A percentile compares a stretch with the other conserved stretches of the same genome.
Conservation (phyloP, 2,113 vertebrate genomes). For the Nansenia antarctica region DNA sequence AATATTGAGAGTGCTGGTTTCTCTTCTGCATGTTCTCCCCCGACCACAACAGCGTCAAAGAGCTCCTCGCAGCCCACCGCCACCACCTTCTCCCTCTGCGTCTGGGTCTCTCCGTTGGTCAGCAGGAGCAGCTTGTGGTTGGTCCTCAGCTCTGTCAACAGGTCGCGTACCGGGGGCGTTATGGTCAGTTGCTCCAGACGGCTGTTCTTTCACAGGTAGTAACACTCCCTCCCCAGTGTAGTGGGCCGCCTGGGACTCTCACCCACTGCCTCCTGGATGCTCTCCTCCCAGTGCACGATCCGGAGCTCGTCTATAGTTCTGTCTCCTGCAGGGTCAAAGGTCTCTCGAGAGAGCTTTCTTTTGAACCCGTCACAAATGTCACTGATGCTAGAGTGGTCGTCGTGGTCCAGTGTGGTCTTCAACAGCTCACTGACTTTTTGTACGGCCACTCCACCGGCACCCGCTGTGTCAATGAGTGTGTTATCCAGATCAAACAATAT, state of each 20-base stretch:
- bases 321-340: slow-evolving; percentile 68
- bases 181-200: slow-evolving; percentile 82
- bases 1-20: slow-evolving; percentile 91
- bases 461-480: too few species aligned
- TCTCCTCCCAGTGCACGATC: slow-evolving; percentile 87
- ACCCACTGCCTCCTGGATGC: slow-evolving; percentile 80
- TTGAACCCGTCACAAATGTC: slow-evolving; percentile 84
- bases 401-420: slow-evolving; percentile 71
- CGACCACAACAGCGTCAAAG: slow-evolving; percentile 87
- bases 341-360: slow-evolving; percentile 81
- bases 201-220: slow-evolving; percentile 87
- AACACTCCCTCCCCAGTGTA: slow-evolving; percentile 84
- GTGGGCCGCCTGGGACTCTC: slow-evolving; percentile 44
- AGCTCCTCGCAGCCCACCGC: slow-evolving; percentile 78
- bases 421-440: slow-evolving; percentile 84
- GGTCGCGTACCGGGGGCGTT: slow-evolving; percentile 73
- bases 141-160: slow-evolving; percentile 82
- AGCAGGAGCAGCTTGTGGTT: slow-evolving; percentile 84
- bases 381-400: slow-evolving; percentile 54
- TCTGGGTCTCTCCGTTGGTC: slow-evolving; percentile 88
- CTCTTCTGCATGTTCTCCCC: slow-evolving; percentile 89
- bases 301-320: slow-evolving; percentile 84
- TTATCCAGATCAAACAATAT: too few species aligned
- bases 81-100: slow-evolving; percentile 90
- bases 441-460: too few species aligned